A percentile compares a stretch with the other conserved stretches of the same genome.
Conservation (phyloP, 53 echinoderm and acorn worm species). For the Zoroaster sp. region DNA sequence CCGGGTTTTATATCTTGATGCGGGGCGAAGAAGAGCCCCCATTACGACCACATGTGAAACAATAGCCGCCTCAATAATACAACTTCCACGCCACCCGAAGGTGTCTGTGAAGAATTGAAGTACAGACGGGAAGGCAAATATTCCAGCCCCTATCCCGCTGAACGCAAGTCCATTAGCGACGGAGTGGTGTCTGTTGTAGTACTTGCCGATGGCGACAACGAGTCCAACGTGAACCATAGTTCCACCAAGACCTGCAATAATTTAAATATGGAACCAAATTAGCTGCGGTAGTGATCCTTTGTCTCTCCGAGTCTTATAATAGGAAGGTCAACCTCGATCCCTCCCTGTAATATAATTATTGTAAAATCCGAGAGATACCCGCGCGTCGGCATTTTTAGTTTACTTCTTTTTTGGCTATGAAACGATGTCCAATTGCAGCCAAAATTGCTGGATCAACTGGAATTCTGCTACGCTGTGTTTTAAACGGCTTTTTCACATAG, state of each 20-base stretch:
- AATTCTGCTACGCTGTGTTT: too few species aligned
- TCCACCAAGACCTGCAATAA: conserved; percentile 16
- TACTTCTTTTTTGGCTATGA: too few species aligned
- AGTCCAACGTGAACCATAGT: conserved; percentile 20
- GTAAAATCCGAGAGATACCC: too few species aligned
- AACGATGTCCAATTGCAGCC: too few species aligned
- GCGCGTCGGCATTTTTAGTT: too few species aligned
- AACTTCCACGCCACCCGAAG: conserved; percentile 41
- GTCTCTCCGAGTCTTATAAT: too few species aligned
- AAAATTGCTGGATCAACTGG: too few species aligned
- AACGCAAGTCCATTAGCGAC: conserved; percentile 41
- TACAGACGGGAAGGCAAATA: conserved; percentile 26
- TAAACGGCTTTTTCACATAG: too few species aligned
- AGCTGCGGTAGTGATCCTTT: too few species aligned
- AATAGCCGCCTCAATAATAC: conserved; percentile 27
- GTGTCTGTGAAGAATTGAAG: conserved; percentile 19
- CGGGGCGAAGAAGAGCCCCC: conserved; percentile 10
- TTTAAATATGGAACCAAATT: neutral
- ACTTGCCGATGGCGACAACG: conserved; percentile 6
- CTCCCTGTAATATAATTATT: too few species aligned
- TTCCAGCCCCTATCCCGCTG: conserved; percentile 18
- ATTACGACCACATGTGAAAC: conserved; percentile 2
- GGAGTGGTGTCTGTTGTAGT: conserved; percentile 29
- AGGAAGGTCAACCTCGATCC: too few species aligned
- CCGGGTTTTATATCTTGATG: neutral